Percentiles rank a stretch among this genome's conserved stretches.
Conservation (phyloP, 2,113 vertebrate genomes). For the Myrmecobius fasciatus region DNA sequence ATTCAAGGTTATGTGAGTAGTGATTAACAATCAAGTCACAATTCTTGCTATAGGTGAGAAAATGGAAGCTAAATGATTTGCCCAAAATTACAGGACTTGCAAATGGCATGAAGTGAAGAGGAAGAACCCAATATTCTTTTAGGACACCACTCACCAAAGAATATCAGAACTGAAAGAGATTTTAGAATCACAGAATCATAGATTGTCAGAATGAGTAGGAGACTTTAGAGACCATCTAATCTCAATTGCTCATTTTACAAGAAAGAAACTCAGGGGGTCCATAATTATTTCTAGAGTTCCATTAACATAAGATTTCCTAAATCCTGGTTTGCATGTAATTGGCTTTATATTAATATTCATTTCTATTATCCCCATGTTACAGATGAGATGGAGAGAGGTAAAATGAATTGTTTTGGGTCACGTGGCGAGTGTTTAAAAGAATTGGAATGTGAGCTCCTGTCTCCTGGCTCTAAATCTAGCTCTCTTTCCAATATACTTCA, state of each 20-base stretch:
- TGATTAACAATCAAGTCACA: neutral
- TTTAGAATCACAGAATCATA: neutral
- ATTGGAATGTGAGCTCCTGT: neutral
- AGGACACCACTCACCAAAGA: neutral
- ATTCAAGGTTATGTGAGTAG: neutral
- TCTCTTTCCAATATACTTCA: neutral
- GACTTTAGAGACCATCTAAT: neutral
- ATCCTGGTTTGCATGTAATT: neutral
- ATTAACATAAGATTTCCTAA: neutral
- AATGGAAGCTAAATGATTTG: neutral
- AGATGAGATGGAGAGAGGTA: neutral
- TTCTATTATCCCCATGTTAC: neutral
- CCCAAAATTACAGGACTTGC: neutral
- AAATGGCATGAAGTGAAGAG: neutral
- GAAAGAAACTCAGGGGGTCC: neutral
- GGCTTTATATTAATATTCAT: neutral
- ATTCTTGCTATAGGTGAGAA: neutral
- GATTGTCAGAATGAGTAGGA: neutral
- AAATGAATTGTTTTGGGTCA: neutral
- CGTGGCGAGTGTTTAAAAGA: neutral
- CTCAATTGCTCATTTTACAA: neutral
- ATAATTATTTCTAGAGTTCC: neutral
- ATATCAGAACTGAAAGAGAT: neutral
- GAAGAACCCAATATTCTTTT: neutral
- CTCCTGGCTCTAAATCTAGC: neutral